Percentiles rank a stretch among this genome's conserved stretches.
phyloP scores from a whole-genome alignment of 2,888 invertebrate genomes.

The Adela reaumurella region DNA sequence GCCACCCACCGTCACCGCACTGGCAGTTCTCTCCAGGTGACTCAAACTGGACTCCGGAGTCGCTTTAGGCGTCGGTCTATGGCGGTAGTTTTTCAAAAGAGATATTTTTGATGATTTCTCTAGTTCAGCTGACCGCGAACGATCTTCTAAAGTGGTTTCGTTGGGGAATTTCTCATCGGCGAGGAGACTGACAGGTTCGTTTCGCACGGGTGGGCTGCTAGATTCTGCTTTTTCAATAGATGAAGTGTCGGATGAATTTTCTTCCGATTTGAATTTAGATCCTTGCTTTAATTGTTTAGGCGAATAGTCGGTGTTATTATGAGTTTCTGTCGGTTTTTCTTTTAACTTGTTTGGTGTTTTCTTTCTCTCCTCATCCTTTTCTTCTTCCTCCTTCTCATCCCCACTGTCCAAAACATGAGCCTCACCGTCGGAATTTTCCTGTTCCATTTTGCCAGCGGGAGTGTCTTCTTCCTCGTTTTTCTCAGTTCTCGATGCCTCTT shows the following conservation, averaged over 20 bases:
- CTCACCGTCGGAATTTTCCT: constrained; percentile 31
- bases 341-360: not conserved
- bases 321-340: not conserved
- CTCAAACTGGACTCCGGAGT: constrained; percentile 41
- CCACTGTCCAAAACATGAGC: constrained; percentile 44
- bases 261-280: constrained; percentile 12
- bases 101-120: constrained; percentile 36
- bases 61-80: constrained; percentile 30
- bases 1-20: constrained; percentile 28
- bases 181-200: constrained; percentile 5
- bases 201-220: not conserved
- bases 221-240: not conserved
- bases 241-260: constrained; percentile 12
- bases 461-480: constrained; percentile 20
- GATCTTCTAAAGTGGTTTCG: constrained; percentile 8
- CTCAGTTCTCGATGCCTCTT: constrained; percentile 22
- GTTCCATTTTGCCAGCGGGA: constrained; percentile 21
- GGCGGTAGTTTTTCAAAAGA: constrained; percentile 46
- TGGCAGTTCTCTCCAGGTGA: constrained; percentile 42
- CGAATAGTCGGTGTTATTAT: not conserved
- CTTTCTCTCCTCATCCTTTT: not conserved
- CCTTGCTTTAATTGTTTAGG: not conserved
- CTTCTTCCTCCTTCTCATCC: constrained; percentile 22
- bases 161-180: constrained; percentile 10
- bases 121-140: constrained; percentile 12